Percentiles rank a stretch among this genome's conserved stretches.
These are phyloP conservation scores for Procambarus virginalis DNA, from an alignment of 1,140 invertebrate species.

Conservation along the genomic window DNA sequence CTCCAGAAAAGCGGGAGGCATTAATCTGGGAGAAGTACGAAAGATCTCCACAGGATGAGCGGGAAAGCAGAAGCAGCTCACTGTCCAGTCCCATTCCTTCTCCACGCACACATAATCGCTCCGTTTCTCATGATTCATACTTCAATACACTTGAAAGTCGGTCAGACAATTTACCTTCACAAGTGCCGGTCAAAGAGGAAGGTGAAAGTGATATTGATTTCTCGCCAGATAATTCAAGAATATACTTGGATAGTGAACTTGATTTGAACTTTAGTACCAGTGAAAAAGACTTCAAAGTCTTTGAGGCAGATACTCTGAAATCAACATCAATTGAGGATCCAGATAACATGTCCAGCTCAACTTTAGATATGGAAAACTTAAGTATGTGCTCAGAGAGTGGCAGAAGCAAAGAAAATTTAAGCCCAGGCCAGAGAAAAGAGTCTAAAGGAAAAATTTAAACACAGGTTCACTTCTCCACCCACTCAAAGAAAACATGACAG, in stretches of 20 bases:
- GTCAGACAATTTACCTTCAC: constrained; percentile 63
- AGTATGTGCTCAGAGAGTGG: constrained; percentile 68
- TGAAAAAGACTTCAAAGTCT: constrained; percentile 88
- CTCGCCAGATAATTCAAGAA: constrained; percentile 76
- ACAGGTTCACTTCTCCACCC: constrained; percentile 69
- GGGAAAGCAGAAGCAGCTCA: constrained; percentile 62
- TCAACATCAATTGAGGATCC: constrained; percentile 71
- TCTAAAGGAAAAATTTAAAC: constrained; percentile 69
- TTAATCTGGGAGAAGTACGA: constrained; percentile 32
- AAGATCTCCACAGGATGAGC: constrained; percentile 38
- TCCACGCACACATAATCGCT: constrained; percentile 76
- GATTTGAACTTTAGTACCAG: constrained; percentile 87
- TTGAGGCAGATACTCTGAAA: constrained; percentile 85
- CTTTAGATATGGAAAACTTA: constrained; percentile 67
- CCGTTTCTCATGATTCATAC: constrained; percentile 93
- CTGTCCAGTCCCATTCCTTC: constrained; percentile 67
- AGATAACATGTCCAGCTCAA: constrained; percentile 66
- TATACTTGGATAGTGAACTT: constrained; percentile 84
- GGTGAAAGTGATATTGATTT: constrained; percentile 68
- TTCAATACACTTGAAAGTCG: constrained; percentile 80
- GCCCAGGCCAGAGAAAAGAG: constrained; percentile 66
- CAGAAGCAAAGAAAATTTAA: constrained; percentile 68
- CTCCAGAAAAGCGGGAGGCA: constrained; percentile 45
- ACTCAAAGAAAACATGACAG: constrained; percentile 60
- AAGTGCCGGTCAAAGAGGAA: constrained; percentile 66